These are phyloP conservation scores for Leucophenga varia DNA, from an alignment of 1,140 invertebrate genomes.

Conservation along the genomic window DNA sequence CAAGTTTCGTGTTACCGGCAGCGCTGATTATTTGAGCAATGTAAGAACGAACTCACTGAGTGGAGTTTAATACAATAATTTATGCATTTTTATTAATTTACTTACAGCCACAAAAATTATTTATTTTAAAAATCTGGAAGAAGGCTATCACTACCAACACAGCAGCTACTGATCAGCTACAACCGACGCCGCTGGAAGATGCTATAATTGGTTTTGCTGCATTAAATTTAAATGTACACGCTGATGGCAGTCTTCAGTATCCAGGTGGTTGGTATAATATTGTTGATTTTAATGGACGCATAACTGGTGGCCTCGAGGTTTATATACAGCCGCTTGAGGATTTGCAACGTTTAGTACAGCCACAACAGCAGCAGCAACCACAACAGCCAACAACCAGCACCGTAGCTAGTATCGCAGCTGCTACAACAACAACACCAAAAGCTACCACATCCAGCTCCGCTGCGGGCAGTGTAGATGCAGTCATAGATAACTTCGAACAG, in stretches of 20 bases:
- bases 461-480: slow-evolving; percentile 24
- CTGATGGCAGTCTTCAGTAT: slow-evolving; percentile 57
- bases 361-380: too few species aligned
- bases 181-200: slow-evolving; percentile 59
- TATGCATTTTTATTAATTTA: slow-evolving; percentile 6
- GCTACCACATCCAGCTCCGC: not conserved
- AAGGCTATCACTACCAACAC: slow-evolving; percentile 42
- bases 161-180: slow-evolving; percentile 14
- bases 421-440: not conserved
- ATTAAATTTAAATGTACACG: slow-evolving; percentile 62
- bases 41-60: too few species aligned
- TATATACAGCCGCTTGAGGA: slow-evolving; percentile 25
- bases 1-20: slow-evolving; percentile 59
- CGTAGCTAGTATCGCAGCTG: not conserved
- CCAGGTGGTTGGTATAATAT: slow-evolving; percentile 67
- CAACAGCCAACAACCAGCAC: not conserved
- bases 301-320: slow-evolving; percentile 65
- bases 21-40: slow-evolving; percentile 60
- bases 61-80: slow-evolving; percentile 2
- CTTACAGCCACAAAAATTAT: slow-evolving; percentile 61
- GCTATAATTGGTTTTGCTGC: slow-evolving; percentile 64
- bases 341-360: slow-evolving; percentile 5
- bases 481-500: slow-evolving; percentile 39
- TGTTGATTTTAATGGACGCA: slow-evolving; percentile 63
- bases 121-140: slow-evolving; percentile 66